Evolutionary conservation across 2,888 invertebrate genomes (phyloP).

Genomic region (Dugesia japonica): DNA sequence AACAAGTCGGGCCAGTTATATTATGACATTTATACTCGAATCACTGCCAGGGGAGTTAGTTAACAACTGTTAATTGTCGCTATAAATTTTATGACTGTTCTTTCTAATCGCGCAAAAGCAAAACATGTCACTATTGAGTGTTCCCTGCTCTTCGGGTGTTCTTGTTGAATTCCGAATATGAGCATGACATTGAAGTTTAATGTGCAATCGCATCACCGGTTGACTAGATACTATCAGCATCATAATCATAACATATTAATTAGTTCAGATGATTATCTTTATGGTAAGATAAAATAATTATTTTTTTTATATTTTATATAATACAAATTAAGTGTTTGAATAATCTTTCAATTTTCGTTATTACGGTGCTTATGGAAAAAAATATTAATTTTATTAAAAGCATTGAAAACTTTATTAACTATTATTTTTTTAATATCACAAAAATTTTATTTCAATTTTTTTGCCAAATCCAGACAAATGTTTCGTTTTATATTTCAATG

Average conservation of each 20-base stretch:
- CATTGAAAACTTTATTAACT: too few relatives aligned
- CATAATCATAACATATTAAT: conserved; percentile 9
- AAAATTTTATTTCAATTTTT: too few relatives aligned
- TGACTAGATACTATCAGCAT: not conserved
- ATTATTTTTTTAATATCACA: too few relatives aligned
- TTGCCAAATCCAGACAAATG: too few relatives aligned
- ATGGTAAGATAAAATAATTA: too few relatives aligned
- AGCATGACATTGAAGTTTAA: not conserved
- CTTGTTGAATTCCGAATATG: not conserved
- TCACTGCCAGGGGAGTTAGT: not conserved
- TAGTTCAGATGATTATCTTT: not conserved
- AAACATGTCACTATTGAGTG: conserved; percentile 16
- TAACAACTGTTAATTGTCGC: conserved; percentile 9
- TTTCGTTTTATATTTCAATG: too few relatives aligned
- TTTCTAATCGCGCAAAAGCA: not conserved
- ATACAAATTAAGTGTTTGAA: too few relatives aligned
- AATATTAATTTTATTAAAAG: too few relatives aligned
- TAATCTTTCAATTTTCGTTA: too few relatives aligned
- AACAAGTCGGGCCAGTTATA: conserved; percentile 20
- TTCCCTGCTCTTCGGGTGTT: conserved; percentile 10
- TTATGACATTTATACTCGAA: conserved; percentile 20
- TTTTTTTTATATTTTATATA: too few relatives aligned
- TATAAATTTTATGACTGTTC: conserved; percentile 20
- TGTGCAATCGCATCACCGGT: not conserved
- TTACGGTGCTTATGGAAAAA: too few relatives aligned